Base-by-base conservation (phyloP, 2,113 vertebrate genomes). In the Pseudorasbora parva region DNA sequence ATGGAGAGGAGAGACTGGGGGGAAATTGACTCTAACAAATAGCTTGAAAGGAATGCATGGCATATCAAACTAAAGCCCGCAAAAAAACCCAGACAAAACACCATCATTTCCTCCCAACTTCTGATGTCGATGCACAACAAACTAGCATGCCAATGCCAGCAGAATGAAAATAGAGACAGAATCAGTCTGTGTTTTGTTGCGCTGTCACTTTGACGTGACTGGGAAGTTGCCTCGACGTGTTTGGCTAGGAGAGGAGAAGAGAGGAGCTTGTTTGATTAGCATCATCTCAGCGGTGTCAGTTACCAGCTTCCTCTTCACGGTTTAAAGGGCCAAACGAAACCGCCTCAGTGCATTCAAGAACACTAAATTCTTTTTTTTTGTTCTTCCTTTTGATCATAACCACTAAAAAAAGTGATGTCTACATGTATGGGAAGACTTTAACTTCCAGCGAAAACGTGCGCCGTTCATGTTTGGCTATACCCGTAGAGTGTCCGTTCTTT, bases 21-120 rank as follows among this genome's bases (percentile, higher is more conserved):
- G 90, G 92, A 93, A 92, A 92, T 92, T 90, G 93, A 94, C 90
- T 94, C 90, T 88, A 94, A 94, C 92, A 94, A 94, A 94, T 91
- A 92, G 89, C 88, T 91, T 92, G 92, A 92, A 93, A 92, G 90
- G 91, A 90, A 89, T 87, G 88, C 83, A 84, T 88, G 23, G 91
- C 90, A 92, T 92, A 92, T 93, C 92, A 92, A 93, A 92, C 92
- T 85, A 81, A 8, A 88, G 49, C 90, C 89, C 82, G 91, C 90
- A 92, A 92, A 37, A 92, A 91, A 91, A n/a, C n/a, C n/a, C 92
- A 92, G 92, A 93, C 92, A 93, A 92, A 93, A 94, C 87, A 87
- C 91, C 86, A 81, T 88, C 89, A 90, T 91, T 88, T 85, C 86
- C 86, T 88, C 88, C 90, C 88, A 87, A 91, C 91, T 91, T 93